These are phyloP conservation scores for Salvator merianae DNA, from an alignment of 2,113 vertebrate genomes.

Conservation along the genomic window DNA sequence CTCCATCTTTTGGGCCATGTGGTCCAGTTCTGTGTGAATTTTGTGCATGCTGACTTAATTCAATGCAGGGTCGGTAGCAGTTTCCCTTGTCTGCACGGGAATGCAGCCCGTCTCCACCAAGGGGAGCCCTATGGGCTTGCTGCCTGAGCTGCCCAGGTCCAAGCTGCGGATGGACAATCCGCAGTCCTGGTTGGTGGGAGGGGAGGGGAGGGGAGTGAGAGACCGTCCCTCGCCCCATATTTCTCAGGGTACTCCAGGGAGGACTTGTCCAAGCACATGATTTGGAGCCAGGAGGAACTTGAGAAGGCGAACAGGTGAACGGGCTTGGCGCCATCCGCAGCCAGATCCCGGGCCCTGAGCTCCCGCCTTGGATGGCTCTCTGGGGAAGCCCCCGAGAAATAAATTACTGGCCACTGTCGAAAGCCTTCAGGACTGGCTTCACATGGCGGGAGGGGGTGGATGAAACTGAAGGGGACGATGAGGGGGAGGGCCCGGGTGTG, in stretches of 20 bases:
- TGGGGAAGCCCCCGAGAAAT: constrained; percentile 31
- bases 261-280: constrained; percentile 35
- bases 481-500: not conserved
- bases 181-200: accelerated
- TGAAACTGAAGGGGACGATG: too few relatives aligned
- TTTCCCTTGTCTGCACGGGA: too few relatives aligned
- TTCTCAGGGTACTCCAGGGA: constrained; percentile 38
- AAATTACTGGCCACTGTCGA: constrained; percentile 38
- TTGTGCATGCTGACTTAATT: too few relatives aligned
- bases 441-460: not conserved
- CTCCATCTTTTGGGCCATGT: too few relatives aligned
- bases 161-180: too few relatives aligned
- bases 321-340: not conserved
- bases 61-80: too few relatives aligned
- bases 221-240: not conserved
- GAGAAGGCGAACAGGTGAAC: constrained; percentile 61
- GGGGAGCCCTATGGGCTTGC: too few relatives aligned
- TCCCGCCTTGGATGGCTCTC: constrained; percentile 22
- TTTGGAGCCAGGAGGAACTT: constrained; percentile 43
- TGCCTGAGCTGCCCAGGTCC: too few relatives aligned
- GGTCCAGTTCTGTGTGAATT: too few relatives aligned
- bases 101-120: too few relatives aligned
- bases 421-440: not conserved
- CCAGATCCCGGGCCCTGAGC: constrained; percentile 4
- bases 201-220: not conserved